Percentiles rank a stretch among this genome's conserved stretches.
Conservation (phyloP, 2,113 vertebrate species). For the Barbus barbus region DNA sequence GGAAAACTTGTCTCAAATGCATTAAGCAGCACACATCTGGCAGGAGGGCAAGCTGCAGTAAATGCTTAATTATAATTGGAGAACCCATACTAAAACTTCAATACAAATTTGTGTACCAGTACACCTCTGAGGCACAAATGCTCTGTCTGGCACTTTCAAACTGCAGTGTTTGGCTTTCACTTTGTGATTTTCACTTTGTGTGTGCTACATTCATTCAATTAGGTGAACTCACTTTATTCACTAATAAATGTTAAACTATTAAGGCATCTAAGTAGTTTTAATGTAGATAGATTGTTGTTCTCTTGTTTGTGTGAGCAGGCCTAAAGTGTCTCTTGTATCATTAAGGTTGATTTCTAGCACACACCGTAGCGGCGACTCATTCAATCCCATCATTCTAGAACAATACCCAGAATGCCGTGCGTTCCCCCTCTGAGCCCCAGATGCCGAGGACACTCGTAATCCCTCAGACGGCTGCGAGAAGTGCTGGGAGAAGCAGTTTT, state of each 20-base stretch:
- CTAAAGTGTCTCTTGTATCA: no score
- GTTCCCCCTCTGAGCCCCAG: background rate
- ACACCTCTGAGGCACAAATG: background rate
- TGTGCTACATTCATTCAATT: no score
- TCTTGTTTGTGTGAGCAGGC: no score
- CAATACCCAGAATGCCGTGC: background rate
- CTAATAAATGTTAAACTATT: background rate
- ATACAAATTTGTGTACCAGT: background rate
- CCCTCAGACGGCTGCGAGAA: conserved; percentile 48
- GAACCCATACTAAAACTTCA: background rate
- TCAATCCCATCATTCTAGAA: conserved; percentile 1
- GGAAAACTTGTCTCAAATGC: no score
- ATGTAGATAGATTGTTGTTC: no score
- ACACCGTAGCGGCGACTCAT: background rate
- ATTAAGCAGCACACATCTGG: background rate
- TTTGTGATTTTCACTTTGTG: no score
- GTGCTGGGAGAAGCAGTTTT: conserved; percentile 74
- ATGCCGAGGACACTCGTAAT: conserved; percentile 4
- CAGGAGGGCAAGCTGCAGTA: background rate
- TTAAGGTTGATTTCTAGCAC: background rate
- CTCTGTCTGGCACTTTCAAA: background rate
- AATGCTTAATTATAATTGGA: background rate
- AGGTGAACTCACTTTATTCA: background rate
- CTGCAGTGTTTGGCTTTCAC: no score
- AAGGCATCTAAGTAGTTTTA: background rate